phyloP scores from a whole-genome alignment of 2,113 vertebrate species.

The Manacus vitellinus region DNA sequence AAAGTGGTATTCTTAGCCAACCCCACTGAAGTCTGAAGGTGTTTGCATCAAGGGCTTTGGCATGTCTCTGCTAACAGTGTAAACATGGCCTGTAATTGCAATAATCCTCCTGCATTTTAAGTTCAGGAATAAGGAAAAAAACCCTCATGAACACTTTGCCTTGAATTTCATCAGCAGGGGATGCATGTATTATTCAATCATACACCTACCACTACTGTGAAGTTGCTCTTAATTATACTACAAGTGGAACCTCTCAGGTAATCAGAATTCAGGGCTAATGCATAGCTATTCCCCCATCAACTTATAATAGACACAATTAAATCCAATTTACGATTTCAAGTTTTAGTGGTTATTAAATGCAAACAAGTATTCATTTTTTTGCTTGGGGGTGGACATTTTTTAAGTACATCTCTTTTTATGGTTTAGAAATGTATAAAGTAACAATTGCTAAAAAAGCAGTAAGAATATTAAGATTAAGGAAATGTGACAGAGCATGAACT shows the following conservation, averaged over 20 bases:
- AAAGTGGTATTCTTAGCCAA: not conserved
- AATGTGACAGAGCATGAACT: not conserved
- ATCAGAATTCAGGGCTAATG: constrained; percentile 73
- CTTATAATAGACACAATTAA: constrained; percentile 73
- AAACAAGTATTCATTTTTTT: constrained; percentile 56
- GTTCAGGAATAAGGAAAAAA: not conserved
- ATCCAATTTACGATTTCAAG: constrained; percentile 71
- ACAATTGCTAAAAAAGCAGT: not conserved
- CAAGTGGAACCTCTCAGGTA: constrained; percentile 73
- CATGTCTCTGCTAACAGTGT: not conserved
- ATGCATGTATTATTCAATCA: constrained; percentile 65
- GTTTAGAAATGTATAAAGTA: not conserved
- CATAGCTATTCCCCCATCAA: constrained; percentile 66
- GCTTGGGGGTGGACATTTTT: not conserved
- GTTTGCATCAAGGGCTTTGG: not conserved
- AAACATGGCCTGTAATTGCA: constrained; percentile 40
- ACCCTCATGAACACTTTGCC: not conserved
- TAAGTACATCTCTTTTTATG: not conserved
- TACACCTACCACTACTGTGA: constrained; percentile 54
- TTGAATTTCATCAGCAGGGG: constrained; percentile 59
- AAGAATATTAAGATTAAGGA: not conserved
- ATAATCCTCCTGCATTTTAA: constrained; percentile 33
- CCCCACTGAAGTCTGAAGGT: not conserved
- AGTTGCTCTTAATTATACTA: constrained; percentile 71
- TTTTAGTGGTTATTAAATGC: constrained; percentile 62